Evolutionary conservation across 2,888 invertebrate genomes (phyloP), one percentile per base, ranked within the genome.

Genomic region (Opisthograptis luteolata): DNA sequence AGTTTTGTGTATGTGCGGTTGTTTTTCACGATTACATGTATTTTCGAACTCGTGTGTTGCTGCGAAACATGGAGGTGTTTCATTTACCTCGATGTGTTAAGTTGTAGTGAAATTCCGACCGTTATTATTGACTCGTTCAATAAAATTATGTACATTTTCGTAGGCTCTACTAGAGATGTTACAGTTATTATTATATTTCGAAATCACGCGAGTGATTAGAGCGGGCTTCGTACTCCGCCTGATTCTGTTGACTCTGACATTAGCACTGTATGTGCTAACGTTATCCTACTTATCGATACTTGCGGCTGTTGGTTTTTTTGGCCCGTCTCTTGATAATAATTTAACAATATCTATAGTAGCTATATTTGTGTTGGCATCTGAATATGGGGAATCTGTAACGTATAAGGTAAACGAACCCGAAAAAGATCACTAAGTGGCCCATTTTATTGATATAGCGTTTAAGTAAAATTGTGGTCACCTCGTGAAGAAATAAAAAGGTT

Each of bases 181-280:
- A 88, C 88, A 83, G 89, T 87, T 87, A 87, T 73, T 76, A 68
- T 79, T 84, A 76, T 85, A 90, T 89, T 85, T 87, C 87, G 76
- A 86, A 81, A 88, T 88, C 88, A 90, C 89, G 88, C 68, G 79
- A 66, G 70, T 64, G 71, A 76, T 79, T 75, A 77, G 70, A 59
- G 73, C 73, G 69, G 66, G 65, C 62, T 55, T 51, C 59, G 64
- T 44, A 64, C 68, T 67, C 60, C 62, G 62, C 66, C 52, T 51
- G 70, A 87, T 84, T 81, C 56, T 85, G 74, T 88, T 88, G 85
- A 76, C 61, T 51, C 60, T 66, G 55, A 64, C 59, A 74, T 88
- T 88, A 87, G 81, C 84, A 66, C 66, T 58, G 34, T 56, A 58
- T 72, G 71, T 78, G 84, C 76, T 84, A 86, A 85, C 84, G 69